Evolutionary conservation across 2,888 invertebrate species (phyloP), one percentile per base, ranked within the genome.

Genomic region (Pterostichus niger): DNA sequence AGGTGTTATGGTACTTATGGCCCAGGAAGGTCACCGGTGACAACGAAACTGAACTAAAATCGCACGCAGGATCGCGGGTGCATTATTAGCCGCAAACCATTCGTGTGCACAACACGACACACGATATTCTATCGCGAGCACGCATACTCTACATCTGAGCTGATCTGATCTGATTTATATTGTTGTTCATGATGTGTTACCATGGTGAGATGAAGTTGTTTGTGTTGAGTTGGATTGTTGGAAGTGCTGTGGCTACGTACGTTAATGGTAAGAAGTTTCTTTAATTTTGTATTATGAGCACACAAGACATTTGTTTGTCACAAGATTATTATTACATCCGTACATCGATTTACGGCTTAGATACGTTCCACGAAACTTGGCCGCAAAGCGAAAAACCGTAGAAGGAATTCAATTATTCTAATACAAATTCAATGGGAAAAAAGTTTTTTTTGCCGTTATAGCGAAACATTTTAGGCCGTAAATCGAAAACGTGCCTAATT

Each of bases 231-330:
- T 64, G 64, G 3, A 35, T 64, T 64, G 68, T 44, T 13, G 68
- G 44, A 44, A 15, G 6, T 44, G 80, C 68, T 33, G 13, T 49
- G 11, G 64, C 68, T 46, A 80, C 80, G 0, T 64, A 80, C 15
- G 49, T 80, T n/a, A 80, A 80, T 80, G 80, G 80, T 80, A 31
- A 80, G 80, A 6, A 40, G 1, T 40, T 40, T 40, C 0, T 40
- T 40, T 40, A 3, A 40, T 3, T 40, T 40, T 24, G 3, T n/a
- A n/a, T n/a, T n/a, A n/a, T n/a, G n/a, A n/a, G n/a, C n/a, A n/a
- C n/a, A n/a, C n/a, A n/a, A n/a, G n/a, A n/a, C n/a, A n/a, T n/a
- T n/a, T n/a, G n/a, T n/a, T n/a, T n/a, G n/a, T n/a, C n/a, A n/a
- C n/a, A n/a, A n/a, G n/a, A n/a, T n/a, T n/a, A n/a, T n/a, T n/a